These are phyloP conservation scores for Dynastes maya DNA, from an alignment of 2,888 invertebrate genomes.

Conservation along the genomic window DNA sequence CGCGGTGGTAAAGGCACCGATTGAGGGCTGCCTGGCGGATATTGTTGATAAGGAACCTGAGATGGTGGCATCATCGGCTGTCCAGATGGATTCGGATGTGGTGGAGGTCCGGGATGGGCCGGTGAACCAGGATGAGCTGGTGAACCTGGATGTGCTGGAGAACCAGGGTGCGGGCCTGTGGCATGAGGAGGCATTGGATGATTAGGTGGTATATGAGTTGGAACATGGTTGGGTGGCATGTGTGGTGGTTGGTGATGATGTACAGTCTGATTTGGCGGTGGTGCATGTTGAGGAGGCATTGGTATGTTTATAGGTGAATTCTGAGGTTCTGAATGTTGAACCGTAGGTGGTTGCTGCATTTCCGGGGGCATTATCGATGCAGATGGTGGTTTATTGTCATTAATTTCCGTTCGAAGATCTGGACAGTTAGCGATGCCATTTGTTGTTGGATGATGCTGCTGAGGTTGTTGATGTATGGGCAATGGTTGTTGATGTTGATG, in stretches of 20 bases:
- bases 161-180: conserved; percentile 50
- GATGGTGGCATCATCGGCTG: conserved; percentile 69
- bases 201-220: conserved; percentile 55
- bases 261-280: conserved; percentile 45
- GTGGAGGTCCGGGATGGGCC: conserved; percentile 64
- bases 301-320: conserved; percentile 57
- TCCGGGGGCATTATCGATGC: conserved; percentile 51
- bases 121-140: conserved; percentile 56
- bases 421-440: conserved; percentile 56
- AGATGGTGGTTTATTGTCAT: conserved; percentile 56
- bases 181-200: conserved; percentile 46
- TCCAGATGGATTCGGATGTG: conserved; percentile 60
- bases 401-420: conserved; percentile 54
- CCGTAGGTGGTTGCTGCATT: conserved; percentile 51
- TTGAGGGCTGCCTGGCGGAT: conserved; percentile 68
- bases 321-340: conserved; percentile 56
- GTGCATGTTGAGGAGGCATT: conserved; percentile 57
- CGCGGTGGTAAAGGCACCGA: conserved; percentile 73
- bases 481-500: conserved; percentile 8
- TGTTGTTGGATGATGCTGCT: conserved; percentile 48
- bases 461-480: conserved; percentile 1
- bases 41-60: conserved; percentile 69
- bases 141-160: conserved; percentile 52
- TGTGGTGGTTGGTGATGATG: conserved; percentile 56
- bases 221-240: conserved; percentile 56